phyloP scores from a whole-genome alignment of 2,797 vertebrate species.

The Eulemur albifrons region DNA sequence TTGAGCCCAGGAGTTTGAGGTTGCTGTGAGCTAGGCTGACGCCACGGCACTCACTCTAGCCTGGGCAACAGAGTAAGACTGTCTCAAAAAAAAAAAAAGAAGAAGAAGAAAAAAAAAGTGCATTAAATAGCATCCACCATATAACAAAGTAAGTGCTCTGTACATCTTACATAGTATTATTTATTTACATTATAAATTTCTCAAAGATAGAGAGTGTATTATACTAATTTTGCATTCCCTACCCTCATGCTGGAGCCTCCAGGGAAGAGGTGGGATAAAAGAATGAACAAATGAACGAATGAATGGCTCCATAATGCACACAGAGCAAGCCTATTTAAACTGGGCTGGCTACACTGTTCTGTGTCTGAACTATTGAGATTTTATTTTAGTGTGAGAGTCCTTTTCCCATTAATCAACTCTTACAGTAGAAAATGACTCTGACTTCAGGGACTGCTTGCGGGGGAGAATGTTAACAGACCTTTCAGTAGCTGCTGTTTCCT shows the following conservation, averaged over 20 bases:
- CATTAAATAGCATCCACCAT: neutral
- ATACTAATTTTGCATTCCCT: neutral
- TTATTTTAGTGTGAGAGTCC: neutral
- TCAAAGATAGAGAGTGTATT: neutral
- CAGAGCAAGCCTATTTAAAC: neutral
- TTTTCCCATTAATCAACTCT: conserved; percentile 28
- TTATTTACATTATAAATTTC: neutral
- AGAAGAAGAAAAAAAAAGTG: neutral
- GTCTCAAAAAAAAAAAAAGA: too few species aligned
- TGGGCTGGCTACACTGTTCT: fast-evolving
- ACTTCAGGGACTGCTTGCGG: fast-evolving
- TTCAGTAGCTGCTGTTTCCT: neutral
- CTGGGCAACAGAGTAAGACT: too few species aligned
- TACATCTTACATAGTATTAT: neutral
- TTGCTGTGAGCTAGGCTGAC: too few species aligned
- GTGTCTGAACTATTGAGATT: neutral
- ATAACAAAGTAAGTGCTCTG: neutral
- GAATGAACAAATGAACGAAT: neutral
- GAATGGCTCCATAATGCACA: neutral
- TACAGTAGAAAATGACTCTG: conserved; percentile 13
- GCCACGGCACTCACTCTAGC: too few species aligned
- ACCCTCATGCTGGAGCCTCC: neutral
- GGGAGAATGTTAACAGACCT: neutral
- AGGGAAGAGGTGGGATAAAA: neutral
- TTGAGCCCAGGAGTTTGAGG: too few species aligned